Conservation (phyloP, 2,113 vertebrate genomes). For the Brevimyrus niger region DNA sequence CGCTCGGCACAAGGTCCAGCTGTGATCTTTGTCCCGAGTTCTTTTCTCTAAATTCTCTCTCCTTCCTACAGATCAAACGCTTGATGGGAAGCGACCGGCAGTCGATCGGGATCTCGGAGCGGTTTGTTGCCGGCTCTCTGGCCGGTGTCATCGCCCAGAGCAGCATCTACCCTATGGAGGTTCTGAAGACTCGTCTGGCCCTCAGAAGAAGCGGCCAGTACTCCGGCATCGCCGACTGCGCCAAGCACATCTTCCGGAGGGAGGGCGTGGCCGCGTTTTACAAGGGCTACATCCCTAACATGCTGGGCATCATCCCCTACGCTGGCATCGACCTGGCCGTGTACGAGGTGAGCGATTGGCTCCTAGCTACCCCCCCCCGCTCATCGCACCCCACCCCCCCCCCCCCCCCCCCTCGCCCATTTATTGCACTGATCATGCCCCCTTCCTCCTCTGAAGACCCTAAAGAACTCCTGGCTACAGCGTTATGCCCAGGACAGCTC, state of each 20-base stretch:
- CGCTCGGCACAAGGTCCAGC: neutral
- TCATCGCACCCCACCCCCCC: no score
- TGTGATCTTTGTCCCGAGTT: neutral
- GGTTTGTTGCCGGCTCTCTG: conserved; percentile 82
- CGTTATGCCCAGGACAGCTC: conserved; percentile 78
- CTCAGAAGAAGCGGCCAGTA: conserved; percentile 84
- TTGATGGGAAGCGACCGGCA: conserved; percentile 86
- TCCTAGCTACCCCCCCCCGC: neutral
- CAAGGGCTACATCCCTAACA: conserved; percentile 91
- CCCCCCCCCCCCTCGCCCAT: neutral
- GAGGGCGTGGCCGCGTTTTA: conserved; percentile 85
- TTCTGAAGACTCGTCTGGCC: conserved; percentile 88
- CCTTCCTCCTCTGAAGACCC: conserved; percentile 57
- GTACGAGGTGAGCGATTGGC: conserved; percentile 72
- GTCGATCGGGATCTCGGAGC: conserved; percentile 77
- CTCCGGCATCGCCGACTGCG: conserved; percentile 74
- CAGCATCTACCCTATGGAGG: conserved; percentile 98
- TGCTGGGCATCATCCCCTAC: conserved; percentile 93
- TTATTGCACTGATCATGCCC: neutral
- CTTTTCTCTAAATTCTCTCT: neutral
- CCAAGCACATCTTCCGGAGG: conserved; percentile 72
- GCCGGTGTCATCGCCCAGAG: conserved; percentile 88
- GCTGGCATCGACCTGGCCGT: conserved; percentile 93
- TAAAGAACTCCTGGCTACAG: conserved; percentile 90
- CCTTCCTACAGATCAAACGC: conserved; percentile 72